These are phyloP conservation scores for Microtus richardsoni DNA, from an alignment of 2,113 vertebrate species.

Conservation along the genomic window DNA sequence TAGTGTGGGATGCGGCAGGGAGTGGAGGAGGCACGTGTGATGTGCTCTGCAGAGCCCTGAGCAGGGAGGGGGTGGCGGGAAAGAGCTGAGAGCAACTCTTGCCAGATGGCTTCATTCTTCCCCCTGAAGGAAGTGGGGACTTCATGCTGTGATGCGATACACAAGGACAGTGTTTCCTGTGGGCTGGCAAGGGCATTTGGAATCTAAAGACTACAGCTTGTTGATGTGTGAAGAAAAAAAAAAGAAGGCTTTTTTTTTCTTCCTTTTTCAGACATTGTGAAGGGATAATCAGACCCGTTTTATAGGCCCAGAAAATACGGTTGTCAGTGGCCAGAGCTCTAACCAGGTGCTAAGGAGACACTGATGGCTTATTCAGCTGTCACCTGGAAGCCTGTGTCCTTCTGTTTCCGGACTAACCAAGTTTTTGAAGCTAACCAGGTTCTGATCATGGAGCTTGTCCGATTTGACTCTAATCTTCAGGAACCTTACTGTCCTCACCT, in stretches of 20 bases:
- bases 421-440: neutral
- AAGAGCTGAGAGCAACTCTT: slow-evolving; percentile 63
- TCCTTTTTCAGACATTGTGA: slow-evolving; percentile 55
- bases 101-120: slow-evolving; percentile 77
- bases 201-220: slow-evolving; percentile 64
- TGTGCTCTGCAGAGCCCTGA: slow-evolving; percentile 1
- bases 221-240: slow-evolving; percentile 53
- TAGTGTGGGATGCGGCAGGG: neutral
- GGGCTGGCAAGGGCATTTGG: slow-evolving; percentile 75
- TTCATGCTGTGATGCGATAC: slow-evolving; percentile 68
- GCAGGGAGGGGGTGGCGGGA: slow-evolving; percentile 34
- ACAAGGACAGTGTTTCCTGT: slow-evolving; percentile 72
- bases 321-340: neutral
- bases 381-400: neutral
- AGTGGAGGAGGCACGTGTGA: neutral
- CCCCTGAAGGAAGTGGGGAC: slow-evolving; percentile 71
- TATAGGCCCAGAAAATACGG: neutral
- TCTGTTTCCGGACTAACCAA: neutral
- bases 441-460: neutral
- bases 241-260: neutral
- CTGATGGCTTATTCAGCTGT: neutral
- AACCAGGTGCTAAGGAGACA: neutral
- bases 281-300: slow-evolving; percentile 53
- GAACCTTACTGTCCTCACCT: neutral
- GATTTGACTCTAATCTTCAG: neutral